Conservation (phyloP, 1,140 invertebrate genomes). For the Hydropsyche tenuis region DNA sequence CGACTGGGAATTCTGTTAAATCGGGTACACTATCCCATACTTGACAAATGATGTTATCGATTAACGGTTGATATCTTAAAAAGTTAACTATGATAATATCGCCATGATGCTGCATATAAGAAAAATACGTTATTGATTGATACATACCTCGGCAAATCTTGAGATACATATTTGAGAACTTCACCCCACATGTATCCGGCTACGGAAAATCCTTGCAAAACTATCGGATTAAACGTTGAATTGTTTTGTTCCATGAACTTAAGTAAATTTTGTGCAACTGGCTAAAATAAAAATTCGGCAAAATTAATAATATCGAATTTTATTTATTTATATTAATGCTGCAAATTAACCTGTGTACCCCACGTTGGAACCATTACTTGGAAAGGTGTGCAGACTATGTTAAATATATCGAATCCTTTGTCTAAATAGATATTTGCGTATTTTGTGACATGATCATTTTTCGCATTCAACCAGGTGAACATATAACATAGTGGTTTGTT, state of each 20-base stretch:
- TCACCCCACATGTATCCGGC: conserved; percentile 22
- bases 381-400: neutral
- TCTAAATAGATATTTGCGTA: conserved; percentile 24
- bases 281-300: conserved; percentile 8
- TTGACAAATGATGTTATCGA: conserved; percentile 9
- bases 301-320: neutral
- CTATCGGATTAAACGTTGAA: neutral
- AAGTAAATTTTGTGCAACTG: neutral
- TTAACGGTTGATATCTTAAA: conserved; percentile 19
- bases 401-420: conserved; percentile 30
- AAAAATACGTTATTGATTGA: neutral
- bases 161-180: neutral
- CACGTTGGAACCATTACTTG: neutral
- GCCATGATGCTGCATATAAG: neutral
- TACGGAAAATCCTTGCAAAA: conserved; percentile 17
- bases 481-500: conserved; percentile 27
- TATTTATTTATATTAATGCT: too few species aligned
- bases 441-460: conserved; percentile 15
- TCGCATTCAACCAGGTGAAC: conserved; percentile 35
- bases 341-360: conserved; percentile 12
- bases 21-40: conserved; percentile 26
- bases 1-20: neutral
- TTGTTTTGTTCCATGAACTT: conserved; percentile 29
- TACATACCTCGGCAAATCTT: conserved; percentile 16
- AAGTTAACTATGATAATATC: neutral